phyloP scores from a whole-genome alignment of 1,140 invertebrate genomes.

The Heliconius nattereri region DNA sequence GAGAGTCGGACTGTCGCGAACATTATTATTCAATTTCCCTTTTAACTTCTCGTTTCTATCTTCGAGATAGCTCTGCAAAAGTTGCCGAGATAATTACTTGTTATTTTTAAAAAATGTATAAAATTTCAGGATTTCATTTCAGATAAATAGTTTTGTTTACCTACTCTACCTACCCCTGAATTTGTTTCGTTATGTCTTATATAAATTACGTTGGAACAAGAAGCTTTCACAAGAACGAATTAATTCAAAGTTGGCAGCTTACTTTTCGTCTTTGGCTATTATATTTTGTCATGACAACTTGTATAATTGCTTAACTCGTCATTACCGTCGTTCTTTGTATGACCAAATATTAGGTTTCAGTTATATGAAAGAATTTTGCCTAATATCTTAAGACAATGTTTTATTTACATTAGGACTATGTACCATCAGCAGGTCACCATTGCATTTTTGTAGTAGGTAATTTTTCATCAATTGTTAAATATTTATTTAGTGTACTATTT shows the following conservation, averaged over 20 bases:
- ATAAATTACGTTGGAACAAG: not conserved
- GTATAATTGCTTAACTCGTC: not conserved
- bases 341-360: not conserved
- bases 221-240: not conserved
- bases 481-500: too few relatives aligned
- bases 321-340: not conserved
- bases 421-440: too few relatives aligned
- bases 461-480: too few relatives aligned
- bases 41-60: conserved; percentile 19
- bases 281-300: conserved; percentile 6
- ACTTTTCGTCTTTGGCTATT: not conserved
- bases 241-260: conserved; percentile 4
- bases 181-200: not conserved
- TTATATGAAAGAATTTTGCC: not conserved
- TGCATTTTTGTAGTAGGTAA: too few relatives aligned
- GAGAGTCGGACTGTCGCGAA: conserved; percentile 29
- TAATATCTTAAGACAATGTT: not conserved
- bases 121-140: conserved; percentile 3
- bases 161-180: not conserved
- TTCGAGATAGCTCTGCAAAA: not conserved
- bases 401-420: not conserved
- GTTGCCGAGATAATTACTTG: conserved; percentile 1
- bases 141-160: conserved; percentile 2
- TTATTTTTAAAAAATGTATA: not conserved
- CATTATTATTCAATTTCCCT: conserved; percentile 36